These are phyloP conservation scores for Dicrurus megarhynchus DNA, from an alignment of 2,113 vertebrate species.

Conservation along the genomic window DNA sequence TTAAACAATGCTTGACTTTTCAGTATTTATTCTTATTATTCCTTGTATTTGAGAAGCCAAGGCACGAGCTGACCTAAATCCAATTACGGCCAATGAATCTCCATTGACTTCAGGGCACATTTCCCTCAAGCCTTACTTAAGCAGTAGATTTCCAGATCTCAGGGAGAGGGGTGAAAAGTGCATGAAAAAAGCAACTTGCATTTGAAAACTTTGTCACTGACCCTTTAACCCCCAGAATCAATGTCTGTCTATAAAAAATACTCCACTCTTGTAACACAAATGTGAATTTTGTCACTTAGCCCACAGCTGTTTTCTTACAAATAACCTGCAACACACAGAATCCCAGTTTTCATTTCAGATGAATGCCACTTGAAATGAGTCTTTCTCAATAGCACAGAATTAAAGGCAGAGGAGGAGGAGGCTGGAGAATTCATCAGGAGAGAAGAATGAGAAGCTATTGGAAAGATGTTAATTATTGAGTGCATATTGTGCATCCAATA, in stretches of 20 bases:
- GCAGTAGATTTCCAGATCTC: not conserved
- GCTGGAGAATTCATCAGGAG: not conserved
- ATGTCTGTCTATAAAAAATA: not conserved
- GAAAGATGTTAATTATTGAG: not conserved
- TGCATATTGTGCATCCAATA: not conserved
- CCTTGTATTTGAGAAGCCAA: not conserved
- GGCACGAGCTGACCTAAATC: not conserved
- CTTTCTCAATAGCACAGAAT: not conserved
- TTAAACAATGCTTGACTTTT: not conserved
- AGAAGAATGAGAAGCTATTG: not conserved
- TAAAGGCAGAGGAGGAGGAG: not conserved
- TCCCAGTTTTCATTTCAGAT: not conserved
- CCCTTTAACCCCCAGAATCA: not conserved
- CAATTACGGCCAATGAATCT: not conserved
- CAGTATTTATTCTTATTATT: not conserved
- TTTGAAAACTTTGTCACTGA: not conserved
- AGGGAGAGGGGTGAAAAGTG: not conserved
- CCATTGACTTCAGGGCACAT: not conserved
- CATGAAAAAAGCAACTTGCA: not conserved
- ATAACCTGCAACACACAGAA: not conserved
- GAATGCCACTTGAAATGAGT: not conserved
- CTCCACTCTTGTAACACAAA: not conserved
- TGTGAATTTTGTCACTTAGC: not conserved
- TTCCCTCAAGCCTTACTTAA: not conserved
- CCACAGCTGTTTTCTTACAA: not conserved